Base-by-base conservation (phyloP, 2,888 invertebrate genomes). In the Apoda limacodes region DNA sequence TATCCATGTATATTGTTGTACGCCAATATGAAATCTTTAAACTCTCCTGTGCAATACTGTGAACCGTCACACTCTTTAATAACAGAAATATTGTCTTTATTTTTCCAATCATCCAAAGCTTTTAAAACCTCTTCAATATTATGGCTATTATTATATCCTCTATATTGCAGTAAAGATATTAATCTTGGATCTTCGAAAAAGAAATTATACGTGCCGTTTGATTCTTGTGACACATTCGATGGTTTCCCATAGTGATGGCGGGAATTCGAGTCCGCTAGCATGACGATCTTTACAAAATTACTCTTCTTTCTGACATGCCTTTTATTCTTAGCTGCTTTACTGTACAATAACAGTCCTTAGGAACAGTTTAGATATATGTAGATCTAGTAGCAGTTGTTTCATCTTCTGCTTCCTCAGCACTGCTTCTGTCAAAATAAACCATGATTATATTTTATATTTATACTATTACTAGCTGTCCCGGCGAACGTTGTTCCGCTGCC, bases 1-100 rank as follows among this genome's bases (percentile, higher is more conserved):
- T 93, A 93, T 34, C 93, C 93, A 60, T 96, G 95, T 40, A 88
- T 83, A 32, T 84, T 75, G 34, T 85, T 84, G 61, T 93, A 93
- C 0, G 80, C 80, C 3, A 82, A 56, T 14, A 89, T 81, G 41
- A 88, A 64, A 39, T 85, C 83, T 32, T 83, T 67, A 32, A 87
- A 74, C 30, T 78, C 74, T 1, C 85, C 85, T 5, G 82, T 76
- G 52, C 88, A 88, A 60, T 86, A 86, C 37, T 71, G 67, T 2
- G 65, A 60, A 7, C 52, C 51, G 13, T 64, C 60, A 35, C 78
- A 80, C 54, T 75, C 75, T 37, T 69, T 74, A 5, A 61, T 48
- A 1, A 69, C 58, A 2, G 70, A 63, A 12, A 74, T 67, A 40
- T 78, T 78, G 42, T 67, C 70, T 48, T 50, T 64, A 40, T 57